phyloP scores from a whole-genome alignment of 2,113 vertebrate genomes.

The Nyctibius bracteatus region DNA sequence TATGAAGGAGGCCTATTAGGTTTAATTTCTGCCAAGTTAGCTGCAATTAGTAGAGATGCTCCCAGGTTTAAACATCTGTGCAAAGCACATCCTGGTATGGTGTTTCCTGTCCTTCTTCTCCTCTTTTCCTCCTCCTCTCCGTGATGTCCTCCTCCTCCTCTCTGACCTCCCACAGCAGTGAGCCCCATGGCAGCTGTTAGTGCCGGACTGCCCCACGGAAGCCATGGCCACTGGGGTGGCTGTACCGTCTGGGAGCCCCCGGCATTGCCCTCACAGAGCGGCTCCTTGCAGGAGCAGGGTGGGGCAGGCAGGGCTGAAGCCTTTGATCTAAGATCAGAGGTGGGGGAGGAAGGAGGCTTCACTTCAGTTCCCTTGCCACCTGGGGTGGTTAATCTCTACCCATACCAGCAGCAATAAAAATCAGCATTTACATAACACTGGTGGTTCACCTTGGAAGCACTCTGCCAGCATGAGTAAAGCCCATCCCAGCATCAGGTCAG shows the following conservation, averaged over 20 bases:
- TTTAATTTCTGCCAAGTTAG: conserved; percentile 38
- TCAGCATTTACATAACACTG: neutral
- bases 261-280: fast-evolving
- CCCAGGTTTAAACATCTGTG: conserved; percentile 2
- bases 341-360: neutral
- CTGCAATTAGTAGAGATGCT: neutral
- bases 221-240: fast-evolving
- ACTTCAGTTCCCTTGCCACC: neutral
- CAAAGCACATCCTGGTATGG: neutral
- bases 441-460: neutral
- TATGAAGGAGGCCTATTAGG: conserved; percentile 5
- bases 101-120: neutral
- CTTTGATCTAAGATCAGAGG: conserved; percentile 29
- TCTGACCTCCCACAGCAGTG: neutral
- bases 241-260: neutral
- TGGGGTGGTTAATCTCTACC: neutral
- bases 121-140: neutral
- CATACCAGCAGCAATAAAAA: neutral
- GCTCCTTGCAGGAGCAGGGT: neutral
- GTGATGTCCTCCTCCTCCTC: neutral
- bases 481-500: neutral
- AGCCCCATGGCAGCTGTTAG: neutral
- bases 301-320: neutral
- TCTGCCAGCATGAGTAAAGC: neutral
- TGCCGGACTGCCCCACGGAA: fast-evolving